Conservation (phyloP, 2,113 vertebrate genomes). For the Neomonachus schauinslandi region DNA sequence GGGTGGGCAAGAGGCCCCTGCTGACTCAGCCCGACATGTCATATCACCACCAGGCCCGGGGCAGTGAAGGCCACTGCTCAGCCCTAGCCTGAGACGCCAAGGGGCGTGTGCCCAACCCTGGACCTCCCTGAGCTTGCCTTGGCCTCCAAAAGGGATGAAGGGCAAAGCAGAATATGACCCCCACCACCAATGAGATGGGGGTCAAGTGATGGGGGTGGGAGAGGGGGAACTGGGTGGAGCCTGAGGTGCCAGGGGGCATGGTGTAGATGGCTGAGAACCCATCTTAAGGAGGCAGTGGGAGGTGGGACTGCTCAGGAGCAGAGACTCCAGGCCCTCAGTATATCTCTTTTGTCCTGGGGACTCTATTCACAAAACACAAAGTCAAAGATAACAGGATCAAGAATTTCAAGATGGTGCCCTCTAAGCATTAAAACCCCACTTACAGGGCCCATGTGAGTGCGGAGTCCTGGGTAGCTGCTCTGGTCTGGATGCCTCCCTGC, state of each 20-base stretch:
- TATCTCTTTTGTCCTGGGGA: background rate
- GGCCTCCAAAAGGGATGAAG: background rate
- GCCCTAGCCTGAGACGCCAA: fast-evolving
- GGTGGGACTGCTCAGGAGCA: background rate
- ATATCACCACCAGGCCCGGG: background rate
- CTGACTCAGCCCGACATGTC: background rate
- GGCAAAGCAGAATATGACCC: background rate
- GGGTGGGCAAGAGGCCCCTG: background rate
- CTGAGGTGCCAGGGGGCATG: background rate
- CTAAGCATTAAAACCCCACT: background rate
- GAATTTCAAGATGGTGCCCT: background rate
- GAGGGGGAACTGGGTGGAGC: no score
- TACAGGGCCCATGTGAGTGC: background rate
- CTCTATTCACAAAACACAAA: background rate
- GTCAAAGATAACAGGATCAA: background rate
- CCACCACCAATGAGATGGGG: background rate
- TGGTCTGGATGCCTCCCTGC: background rate
- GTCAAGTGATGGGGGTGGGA: background rate
- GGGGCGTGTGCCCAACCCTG: background rate
- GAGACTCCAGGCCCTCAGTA: background rate
- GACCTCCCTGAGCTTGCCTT: background rate
- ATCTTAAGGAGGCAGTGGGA: background rate
- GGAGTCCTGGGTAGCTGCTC: background rate
- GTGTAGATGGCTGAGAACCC: background rate
- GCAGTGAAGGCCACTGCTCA: background rate